Evolutionary conservation across 2,113 vertebrate genomes (phyloP).

Genomic region (Neogale vison): DNA sequence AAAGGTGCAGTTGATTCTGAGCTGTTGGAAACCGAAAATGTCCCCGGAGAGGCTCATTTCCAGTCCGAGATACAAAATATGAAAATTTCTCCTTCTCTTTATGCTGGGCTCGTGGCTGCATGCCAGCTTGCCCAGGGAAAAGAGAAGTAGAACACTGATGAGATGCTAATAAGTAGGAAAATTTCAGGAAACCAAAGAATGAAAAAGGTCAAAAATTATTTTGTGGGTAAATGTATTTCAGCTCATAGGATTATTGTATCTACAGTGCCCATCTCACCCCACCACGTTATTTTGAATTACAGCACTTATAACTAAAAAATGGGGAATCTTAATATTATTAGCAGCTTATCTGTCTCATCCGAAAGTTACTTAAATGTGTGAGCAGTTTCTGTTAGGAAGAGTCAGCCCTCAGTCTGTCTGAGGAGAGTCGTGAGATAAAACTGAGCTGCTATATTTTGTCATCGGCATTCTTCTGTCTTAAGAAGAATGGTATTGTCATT

Average conservation of each 20-base stretch:
- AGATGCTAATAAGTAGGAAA: not conserved
- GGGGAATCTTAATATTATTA: not conserved
- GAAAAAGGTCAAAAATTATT: not conserved
- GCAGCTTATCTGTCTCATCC: not conserved
- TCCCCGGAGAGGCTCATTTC: not conserved
- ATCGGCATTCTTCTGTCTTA: not conserved
- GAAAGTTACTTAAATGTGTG: not conserved
- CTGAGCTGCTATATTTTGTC: conserved; percentile 2
- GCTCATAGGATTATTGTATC: not conserved
- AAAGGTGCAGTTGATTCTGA: not conserved
- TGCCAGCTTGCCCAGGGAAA: not conserved
- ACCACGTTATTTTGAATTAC: not conserved
- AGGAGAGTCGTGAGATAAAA: conserved; percentile 12
- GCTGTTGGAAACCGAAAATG: not conserved
- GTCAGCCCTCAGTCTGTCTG: not conserved
- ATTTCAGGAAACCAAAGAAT: not conserved
- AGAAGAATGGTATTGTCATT: not conserved
- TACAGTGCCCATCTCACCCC: not conserved
- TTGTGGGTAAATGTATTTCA: not conserved
- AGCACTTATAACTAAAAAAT: not conserved
- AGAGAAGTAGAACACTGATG: not conserved
- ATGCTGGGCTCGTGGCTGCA: not conserved
- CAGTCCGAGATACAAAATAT: not conserved
- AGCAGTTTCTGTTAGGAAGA: not conserved
- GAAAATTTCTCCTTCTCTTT: not conserved